Base-by-base conservation (phyloP, 2,797 vertebrate species). In the Euphonia xanthogaster region DNA sequence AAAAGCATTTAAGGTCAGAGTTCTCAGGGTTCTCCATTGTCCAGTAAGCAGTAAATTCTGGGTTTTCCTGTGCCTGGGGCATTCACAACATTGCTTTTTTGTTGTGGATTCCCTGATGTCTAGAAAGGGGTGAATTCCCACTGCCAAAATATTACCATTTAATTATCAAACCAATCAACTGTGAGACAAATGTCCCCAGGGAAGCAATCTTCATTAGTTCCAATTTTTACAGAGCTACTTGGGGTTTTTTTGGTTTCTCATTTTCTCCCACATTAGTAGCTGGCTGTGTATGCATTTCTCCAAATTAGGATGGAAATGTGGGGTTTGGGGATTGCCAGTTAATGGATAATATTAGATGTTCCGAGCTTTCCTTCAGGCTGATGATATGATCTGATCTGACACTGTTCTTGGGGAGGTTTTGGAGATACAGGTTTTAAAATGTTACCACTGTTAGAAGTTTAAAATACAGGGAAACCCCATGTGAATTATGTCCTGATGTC, bases 121-220 rank as follows among this genome's bases (percentile, higher is more conserved):
- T 94, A 83, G 85, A 94, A 88, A 71, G 50, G 76, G 85, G 78
- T 89, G 75, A 93, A 90, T 86, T 91, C 85, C 78, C 0, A 0
- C 54, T 93, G 87, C 91, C 93, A 83, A 95, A 94, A 94, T 94
- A 94, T 93, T 91, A 39, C 65, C 54, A 80, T 90, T 95, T 96
- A 89, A 95, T 96, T 89, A 90, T 93, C 76, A 91, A 94, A 80
- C 87, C 89, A 88, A 93, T 91, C 87, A 94, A 71, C 81, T 87
- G 50, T 74, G 85, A 95, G 78, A 93, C 78, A 89, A 75, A 88
- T 80, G 50, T 94, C 94, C 54, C 82, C 60, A 75, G 93, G 87
- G 78, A 95, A 90, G 42, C 57, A 77, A 67, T 76, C 78, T 71
- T 93, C 65, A 88, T 94, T 94, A 90, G 79, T 90, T 95, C 75